Evolutionary conservation across 1,140 invertebrate genomes (phyloP), one percentile per base, ranked within the genome.

Genomic region (Pectinophora gossypiella): DNA sequence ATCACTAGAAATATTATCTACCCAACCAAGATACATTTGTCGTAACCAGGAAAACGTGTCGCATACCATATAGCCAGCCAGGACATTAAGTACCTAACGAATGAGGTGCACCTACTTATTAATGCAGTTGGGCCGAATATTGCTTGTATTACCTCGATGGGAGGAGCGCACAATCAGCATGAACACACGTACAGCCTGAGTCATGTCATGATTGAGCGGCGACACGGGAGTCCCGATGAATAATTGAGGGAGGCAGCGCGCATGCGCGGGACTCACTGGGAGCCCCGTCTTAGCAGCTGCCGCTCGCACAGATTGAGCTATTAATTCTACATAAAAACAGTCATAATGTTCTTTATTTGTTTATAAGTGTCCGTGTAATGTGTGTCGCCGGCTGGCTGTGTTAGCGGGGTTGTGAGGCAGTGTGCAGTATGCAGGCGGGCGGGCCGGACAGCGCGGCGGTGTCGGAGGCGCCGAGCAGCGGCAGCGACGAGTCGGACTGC

Each of bases 401-500:
- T 32, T 32, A 32, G 27, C 27, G 27, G n/a, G 9, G 27, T n/a
- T 32, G 27, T 32, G 27, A 15, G n/a, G 36, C 10, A 57, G 55
- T 68, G 56, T 18, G 43, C 78, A 49, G 44, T n/a, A 84, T 85
- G 79, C 72, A 83, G 61, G 76, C 77, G 40, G 71, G 68, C 42
- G 75, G 65, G 22, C 62, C 72, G 50, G 79, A 85, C 43, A 85
- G 81, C 52, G 57, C 73, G 42, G 72, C 74, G 49, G 76, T 77
- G 47, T 85, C 79, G 19, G 83, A 86, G 56, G 68, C 76, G 45
- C 74, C 81, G 32, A 85, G 81, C 60, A 83, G 81, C 49, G 80
- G 68, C 32, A 86, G 83, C 53, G 83, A 86, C 45, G 83, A 78
- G 15, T 85, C 83, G 3, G 83, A 86, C 45, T 80, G 83, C 56